Base-by-base conservation (phyloP, 2,888 invertebrate species). In the Bombylius major region DNA sequence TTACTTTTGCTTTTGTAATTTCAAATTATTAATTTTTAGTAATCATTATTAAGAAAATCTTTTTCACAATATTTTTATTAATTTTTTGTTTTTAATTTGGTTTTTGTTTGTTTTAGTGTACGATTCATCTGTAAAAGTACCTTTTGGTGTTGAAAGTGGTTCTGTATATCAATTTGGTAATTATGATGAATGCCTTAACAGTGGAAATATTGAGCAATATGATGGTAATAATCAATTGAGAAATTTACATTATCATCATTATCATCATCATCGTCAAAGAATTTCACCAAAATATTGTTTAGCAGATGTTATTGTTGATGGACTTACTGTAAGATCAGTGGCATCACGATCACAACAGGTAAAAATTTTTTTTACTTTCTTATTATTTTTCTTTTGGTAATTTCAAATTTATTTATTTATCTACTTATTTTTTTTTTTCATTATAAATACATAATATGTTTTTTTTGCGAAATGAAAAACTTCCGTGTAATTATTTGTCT, bases 81-180 rank as follows among this genome's bases (percentile, higher is more conserved):
- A 7, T 47, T 52, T 59, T 54, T 61, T 31, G 62, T 23, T 23
- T 23, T 23, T 23, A 2, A 2, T 23, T 23, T 23, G 23, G 23
- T 23, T 23, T 23, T 23, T 23, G 23, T 23, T 78, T 9, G 23
- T 23, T 78, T 9, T 72, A 87, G 87, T 86, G 79, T 84, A 84
- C 69, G 87, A 87, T 65, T 79, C 87, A 5, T 82, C 83, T 42
- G 82, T 82, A 1, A 86, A 86, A 69, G 81, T 82, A 45, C 82
- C 84, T 0, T 78, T 79, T 62, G 86, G 86, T 13, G 72, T 86
- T 13, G 77, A 86, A 23, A 80, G 79, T 61, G 86, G 86, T 4
- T 80, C 82, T 12, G 77, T 80, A 1, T 84, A 82, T 71, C 84
- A 86, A 60, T 74, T 87, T 60, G 87, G 87, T 1, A 85, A 87